A percentile compares a stretch with the other conserved stretches of the same genome.
These are phyloP conservation scores for Schizothorax lantsangensis DNA, from an alignment of 2,797 vertebrate species.

Conservation along the genomic window DNA sequence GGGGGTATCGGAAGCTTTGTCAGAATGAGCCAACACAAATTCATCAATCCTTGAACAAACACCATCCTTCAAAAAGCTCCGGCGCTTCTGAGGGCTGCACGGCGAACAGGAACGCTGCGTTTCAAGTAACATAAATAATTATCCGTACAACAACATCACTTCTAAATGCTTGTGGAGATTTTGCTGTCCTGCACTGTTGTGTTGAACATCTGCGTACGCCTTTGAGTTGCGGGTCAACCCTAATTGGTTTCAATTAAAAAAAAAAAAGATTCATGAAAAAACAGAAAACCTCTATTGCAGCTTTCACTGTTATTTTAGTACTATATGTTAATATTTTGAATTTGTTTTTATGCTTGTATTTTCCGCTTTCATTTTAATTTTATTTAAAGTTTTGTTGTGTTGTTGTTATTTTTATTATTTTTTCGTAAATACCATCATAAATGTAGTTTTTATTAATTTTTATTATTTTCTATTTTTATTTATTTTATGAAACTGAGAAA, in stretches of 20 bases:
- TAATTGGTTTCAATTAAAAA: neutral
- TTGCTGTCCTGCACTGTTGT: neutral
- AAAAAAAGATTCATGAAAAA: neutral
- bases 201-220: neutral
- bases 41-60: slow-evolving; percentile 55
- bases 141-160: slow-evolving; percentile 14
- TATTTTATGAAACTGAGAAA: neutral
- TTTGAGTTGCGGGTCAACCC: neutral
- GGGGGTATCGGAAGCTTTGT: slow-evolving; percentile 50
- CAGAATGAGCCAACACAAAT: slow-evolving; percentile 50
- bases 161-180: neutral
- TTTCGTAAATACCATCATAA: neutral
- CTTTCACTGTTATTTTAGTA: neutral
- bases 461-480: neutral
- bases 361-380: neutral
- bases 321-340: neutral
- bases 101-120: neutral
- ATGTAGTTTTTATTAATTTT: neutral
- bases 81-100: slow-evolving; percentile 18
- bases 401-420: neutral
- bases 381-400: neutral
- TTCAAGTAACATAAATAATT: slow-evolving; percentile 18
- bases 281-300: neutral
- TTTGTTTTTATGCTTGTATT: neutral
- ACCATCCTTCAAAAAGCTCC: slow-evolving; percentile 35